Evolutionary conservation across 1,140 invertebrate genomes (phyloP).

Genomic region (Homarus americanus): DNA sequence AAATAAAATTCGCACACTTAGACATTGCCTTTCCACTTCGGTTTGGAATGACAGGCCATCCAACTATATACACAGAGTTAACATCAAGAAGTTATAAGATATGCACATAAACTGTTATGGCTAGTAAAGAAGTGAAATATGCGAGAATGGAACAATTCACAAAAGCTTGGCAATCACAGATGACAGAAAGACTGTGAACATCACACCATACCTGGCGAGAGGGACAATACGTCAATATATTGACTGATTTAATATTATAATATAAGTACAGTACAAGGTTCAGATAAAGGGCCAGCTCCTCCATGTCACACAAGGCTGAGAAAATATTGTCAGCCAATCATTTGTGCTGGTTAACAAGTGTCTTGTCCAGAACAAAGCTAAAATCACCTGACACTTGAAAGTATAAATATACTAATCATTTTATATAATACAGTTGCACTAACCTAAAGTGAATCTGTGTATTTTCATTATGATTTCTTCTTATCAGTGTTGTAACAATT

Average conservation of each 20-base stretch:
- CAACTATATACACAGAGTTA: constrained; percentile 3
- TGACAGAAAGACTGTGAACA: not conserved
- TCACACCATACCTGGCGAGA: not conserved
- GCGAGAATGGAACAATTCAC: constrained; percentile 10
- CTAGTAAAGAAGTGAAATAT: not conserved
- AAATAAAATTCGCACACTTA: not conserved
- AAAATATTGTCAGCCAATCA: not conserved
- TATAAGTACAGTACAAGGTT: not conserved
- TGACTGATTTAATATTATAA: not conserved
- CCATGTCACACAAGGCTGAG: not conserved
- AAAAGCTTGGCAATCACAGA: not conserved
- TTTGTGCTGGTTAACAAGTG: not conserved
- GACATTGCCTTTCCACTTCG: not conserved
- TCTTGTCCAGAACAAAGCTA: not conserved
- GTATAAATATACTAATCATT: not conserved
- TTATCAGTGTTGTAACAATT: not conserved
- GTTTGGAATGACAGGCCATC: not conserved
- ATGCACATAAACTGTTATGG: not conserved
- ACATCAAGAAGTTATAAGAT: not conserved
- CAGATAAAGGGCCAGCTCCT: not conserved
- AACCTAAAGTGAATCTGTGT: not conserved
- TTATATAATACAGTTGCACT: not conserved
- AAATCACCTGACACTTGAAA: not conserved
- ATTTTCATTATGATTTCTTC: too few species aligned
- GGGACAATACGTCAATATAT: constrained; percentile 2